Evolutionary conservation across 92 coral and sea anemone species (phyloP).

Genomic region (Porites cylindrica): DNA sequence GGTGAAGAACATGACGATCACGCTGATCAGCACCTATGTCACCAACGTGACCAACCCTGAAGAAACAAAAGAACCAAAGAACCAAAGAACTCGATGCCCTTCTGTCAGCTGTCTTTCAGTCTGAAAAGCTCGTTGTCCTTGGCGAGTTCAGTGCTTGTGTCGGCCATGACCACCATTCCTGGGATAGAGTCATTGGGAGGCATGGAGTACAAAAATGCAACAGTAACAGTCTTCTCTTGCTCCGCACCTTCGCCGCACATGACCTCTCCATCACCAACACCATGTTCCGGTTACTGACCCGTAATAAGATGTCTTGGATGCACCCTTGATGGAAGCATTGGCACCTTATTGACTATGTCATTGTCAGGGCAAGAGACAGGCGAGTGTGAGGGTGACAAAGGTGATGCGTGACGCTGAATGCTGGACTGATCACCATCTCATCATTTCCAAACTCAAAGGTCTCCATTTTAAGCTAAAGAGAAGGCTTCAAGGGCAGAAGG

Average conservation of each 20-base stretch:
- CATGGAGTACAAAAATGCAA: slow-evolving; percentile 48
- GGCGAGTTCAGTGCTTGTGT: slow-evolving; percentile 64
- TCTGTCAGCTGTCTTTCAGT: too few relatives aligned
- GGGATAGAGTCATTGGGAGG: slow-evolving; percentile 47
- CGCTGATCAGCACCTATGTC: too few relatives aligned
- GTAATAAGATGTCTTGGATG: slow-evolving; percentile 43
- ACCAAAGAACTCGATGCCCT: too few relatives aligned
- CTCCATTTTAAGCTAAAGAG: slow-evolving; percentile 24
- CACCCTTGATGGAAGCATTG: slow-evolving; percentile 4
- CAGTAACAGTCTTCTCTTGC: slow-evolving; percentile 37
- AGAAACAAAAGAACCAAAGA: too few relatives aligned
- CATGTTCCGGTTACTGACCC: slow-evolving; percentile 45
- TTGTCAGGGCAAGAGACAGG: slow-evolving; percentile 32
- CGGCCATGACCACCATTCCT: slow-evolving; percentile 33
- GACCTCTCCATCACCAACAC: slow-evolving; percentile 49
- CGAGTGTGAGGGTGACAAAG: slow-evolving; percentile 32
- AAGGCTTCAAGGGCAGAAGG: slow-evolving; percentile 20
- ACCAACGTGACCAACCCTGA: too few relatives aligned
- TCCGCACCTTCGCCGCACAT: slow-evolving; percentile 8
- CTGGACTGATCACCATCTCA: slow-evolving; percentile 46
- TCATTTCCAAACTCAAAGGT: slow-evolving; percentile 23
- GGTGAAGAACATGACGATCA: too few relatives aligned
- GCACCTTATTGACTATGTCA: slow-evolving; percentile 41
- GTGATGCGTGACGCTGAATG: neutral
- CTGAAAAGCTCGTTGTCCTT: too few relatives aligned